phyloP scores from a whole-genome alignment of 2,888 invertebrate species.

The Drosophila neotestacea region DNA sequence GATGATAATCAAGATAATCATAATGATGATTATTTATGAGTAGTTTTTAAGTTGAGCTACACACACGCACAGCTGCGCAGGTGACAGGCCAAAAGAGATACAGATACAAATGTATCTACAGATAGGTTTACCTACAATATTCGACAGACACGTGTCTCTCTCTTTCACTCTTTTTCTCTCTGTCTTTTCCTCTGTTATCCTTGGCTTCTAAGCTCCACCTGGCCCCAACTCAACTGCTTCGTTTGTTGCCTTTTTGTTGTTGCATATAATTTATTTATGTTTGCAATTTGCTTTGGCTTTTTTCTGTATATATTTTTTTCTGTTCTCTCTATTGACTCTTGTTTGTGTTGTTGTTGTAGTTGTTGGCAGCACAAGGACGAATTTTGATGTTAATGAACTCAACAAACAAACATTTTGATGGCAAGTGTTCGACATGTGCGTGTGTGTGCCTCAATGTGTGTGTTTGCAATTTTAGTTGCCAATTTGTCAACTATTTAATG shows the following conservation, averaged over 20 bases:
- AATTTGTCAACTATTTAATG: constrained; percentile 68
- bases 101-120: constrained; percentile 16
- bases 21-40: constrained; percentile 31
- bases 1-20: constrained; percentile 17
- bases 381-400: constrained; percentile 77
- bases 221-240: constrained; percentile 36
- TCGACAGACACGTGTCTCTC: constrained; percentile 35
- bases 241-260: constrained; percentile 43
- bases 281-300: constrained; percentile 62
- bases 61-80: constrained; percentile 14
- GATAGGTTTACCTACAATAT: constrained; percentile 15
- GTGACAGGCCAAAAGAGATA: constrained; percentile 18
- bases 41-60: constrained; percentile 26
- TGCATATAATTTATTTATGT: constrained; percentile 68
- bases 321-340: constrained; percentile 35
- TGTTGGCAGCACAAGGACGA: constrained; percentile 60
- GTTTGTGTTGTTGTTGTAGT: not conserved
- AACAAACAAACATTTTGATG: constrained; percentile 66
- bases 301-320: constrained; percentile 10
- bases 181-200: constrained; percentile 33
- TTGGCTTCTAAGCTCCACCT: constrained; percentile 38
- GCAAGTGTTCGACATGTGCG: constrained; percentile 56
- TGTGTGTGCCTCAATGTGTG: constrained; percentile 44
- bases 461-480: constrained; percentile 58
- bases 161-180: not conserved